Base-by-base conservation (phyloP, 2,797 vertebrate genomes). In the Iguana delicatissima region DNA sequence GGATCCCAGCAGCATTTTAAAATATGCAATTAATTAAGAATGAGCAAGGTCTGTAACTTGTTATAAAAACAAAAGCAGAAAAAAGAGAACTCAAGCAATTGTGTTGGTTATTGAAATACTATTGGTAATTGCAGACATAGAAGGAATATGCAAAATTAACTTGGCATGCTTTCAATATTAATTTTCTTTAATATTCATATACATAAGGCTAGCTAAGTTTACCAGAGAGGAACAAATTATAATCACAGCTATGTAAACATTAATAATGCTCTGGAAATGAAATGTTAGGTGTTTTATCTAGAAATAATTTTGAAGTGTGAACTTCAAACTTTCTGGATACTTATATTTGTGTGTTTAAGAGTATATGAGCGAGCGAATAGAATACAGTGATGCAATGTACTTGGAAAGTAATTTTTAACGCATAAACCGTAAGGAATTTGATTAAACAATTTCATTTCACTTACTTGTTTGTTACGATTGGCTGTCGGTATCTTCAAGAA, bases 401-500 rank as follows among this genome's bases (percentile, higher is more conserved):
- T 80, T 2, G 12, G 38, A n/a, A 14, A 10, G 2, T 82, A 2
- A 52, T 76, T 29, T 62, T 24, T 74, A 42, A 2, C 38, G 42
- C 42, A 32, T 85, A 38, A 85, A 38, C 12, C 5, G 0, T 2
- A 50, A 50, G 38, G 16, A 67, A 62, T 77, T 67, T 52, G 46
- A 87, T 80, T 29, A 62, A 67, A 67, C 1, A 32, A 20, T 87
- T 89, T 84, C 8, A 46, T 82, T 83, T 57, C 8, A 76, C 4
- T 26, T 67, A 50, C 83, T 26, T 67, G 46, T 52, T 76, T 67
- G 18, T 85, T 80, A 32, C 29, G 77, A 42, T 92, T 95, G 89
- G 86, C 92, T 94, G 92, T 97, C 95, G 94, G 6, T 46, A 91
- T 86, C 87, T 95, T 89, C 93, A 83, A 62, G 4, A 80, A 50